Base-by-base conservation (phyloP, 2,888 invertebrate species). In the Ceramica pisi region DNA sequence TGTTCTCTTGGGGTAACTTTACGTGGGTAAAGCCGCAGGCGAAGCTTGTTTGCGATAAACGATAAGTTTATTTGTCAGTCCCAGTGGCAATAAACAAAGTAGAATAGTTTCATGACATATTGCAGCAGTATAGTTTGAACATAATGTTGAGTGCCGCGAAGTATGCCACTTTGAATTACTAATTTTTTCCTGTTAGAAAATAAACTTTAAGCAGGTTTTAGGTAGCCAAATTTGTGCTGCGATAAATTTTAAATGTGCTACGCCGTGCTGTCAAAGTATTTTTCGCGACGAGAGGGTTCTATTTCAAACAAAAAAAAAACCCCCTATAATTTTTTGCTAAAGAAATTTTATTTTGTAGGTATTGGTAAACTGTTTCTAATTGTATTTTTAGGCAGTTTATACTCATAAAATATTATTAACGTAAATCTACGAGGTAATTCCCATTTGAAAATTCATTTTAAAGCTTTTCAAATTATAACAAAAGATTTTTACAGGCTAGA, bases 121-220 rank as follows among this genome's bases (percentile, higher is more conserved):
- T 67, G 67, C 31, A 55, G 16, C 5, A 4, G 31, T 26, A 46
- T 67, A 53, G 26, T 60, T 75, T 23, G 4, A 48, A 19, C 14
- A 21, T 26, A 50, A 35, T 35, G 23, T 72, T 50, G n/a, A 7
- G 31, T 26, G 16, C 16, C 16, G 2, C 51, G 23, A 53, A 44
- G 31, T 67, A 21, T 21, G 5, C 35, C 23, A 41, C 23, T 74
- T 59, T 41, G 46, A 23, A 59, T 53, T 35, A 12, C 23, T 60
- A 1, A 55, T 41, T 60, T 53, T 53, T 48, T 74, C 8, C 21
- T 41, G 31, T 53, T n/a, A 53, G 19, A 59, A 31, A 59, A 51
- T 72, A 59, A 46, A 59, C 38, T 14, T 51, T 19, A 71, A 64
- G 50, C 38, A 26, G 23, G 35, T 59, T 57, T 73, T 53, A 74